These are phyloP conservation scores for Dynastes maya DNA, from an alignment of 2,888 invertebrate species.

Conservation along the genomic window DNA sequence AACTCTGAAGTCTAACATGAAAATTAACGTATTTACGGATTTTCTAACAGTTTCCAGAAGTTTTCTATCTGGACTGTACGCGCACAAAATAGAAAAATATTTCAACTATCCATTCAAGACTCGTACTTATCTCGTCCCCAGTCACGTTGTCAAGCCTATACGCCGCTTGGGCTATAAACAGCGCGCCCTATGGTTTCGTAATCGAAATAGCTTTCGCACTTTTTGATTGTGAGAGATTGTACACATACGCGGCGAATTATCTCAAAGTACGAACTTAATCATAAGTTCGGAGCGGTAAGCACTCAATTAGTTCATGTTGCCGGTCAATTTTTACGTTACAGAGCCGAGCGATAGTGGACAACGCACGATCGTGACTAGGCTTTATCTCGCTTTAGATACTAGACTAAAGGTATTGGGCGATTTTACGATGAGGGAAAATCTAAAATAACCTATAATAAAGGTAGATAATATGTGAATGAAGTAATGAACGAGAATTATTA, in stretches of 20 bases:
- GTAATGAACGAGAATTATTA: conserved; percentile 7
- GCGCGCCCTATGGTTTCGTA: conserved; percentile 57
- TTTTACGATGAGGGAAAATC: conserved; percentile 20
- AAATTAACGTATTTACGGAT: too few relatives aligned
- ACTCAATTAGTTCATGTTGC: conserved; percentile 60
- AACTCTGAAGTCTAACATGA: too few relatives aligned
- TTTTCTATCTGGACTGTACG: conserved; percentile 4
- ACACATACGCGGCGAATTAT: conserved; percentile 56
- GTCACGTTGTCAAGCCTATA: conserved; percentile 42
- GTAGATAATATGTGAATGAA: conserved; percentile 17
- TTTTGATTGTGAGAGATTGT: conserved; percentile 55
- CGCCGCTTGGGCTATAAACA: conserved; percentile 50
- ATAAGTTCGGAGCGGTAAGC: conserved; percentile 58
- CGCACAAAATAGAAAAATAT: conserved; percentile 51
- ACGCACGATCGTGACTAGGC: conserved; percentile 19
- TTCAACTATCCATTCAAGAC: conserved; percentile 49
- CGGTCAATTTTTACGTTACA: conserved; percentile 53
- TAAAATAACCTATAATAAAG: conserved; percentile 17
- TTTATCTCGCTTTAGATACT: background rate
- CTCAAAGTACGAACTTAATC: conserved; percentile 60
- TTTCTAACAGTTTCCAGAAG: background rate
- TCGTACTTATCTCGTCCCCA: conserved; percentile 38
- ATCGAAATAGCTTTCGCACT: conserved; percentile 56
- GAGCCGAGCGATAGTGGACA: conserved; percentile 52
- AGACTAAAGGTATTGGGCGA: background rate